phyloP scores from a whole-genome alignment of 2,888 invertebrate genomes.

The Actias luna region DNA sequence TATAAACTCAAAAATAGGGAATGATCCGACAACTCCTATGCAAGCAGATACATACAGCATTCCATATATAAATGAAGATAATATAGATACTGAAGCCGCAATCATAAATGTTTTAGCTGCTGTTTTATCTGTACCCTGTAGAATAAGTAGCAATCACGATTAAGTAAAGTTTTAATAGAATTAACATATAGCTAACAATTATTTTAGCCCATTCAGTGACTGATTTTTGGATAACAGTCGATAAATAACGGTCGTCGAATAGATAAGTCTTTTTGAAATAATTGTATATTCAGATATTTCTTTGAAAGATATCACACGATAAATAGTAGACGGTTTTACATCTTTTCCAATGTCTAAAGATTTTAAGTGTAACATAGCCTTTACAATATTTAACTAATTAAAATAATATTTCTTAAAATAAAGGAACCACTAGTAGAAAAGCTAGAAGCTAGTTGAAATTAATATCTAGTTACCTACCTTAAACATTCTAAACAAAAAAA shows the following conservation, averaged over 20 bases:
- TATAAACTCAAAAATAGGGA: conserved; percentile 55
- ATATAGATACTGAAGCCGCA: conserved; percentile 35
- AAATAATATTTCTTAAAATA: no score
- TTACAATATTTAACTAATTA: no score
- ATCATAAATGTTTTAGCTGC: conserved; percentile 39
- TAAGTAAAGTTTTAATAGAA: not conserved
- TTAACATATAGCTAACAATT: not conserved
- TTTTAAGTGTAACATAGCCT: no score
- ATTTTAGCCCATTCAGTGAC: not conserved
- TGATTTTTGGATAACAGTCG: not conserved
- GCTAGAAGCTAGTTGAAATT: not conserved
- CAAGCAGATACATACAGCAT: conserved; percentile 50
- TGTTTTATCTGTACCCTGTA: conserved; percentile 36
- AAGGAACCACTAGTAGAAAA: no score
- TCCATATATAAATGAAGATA: conserved; percentile 50
- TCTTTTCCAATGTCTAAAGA: no score
- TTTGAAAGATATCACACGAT: no score
- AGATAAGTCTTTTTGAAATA: no score
- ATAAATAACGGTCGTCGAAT: no score
- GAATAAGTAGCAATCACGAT: not conserved
- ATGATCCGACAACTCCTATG: conserved; percentile 43
- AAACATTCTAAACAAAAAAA: conserved; percentile 45
- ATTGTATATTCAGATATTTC: no score
- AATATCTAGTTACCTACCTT: conserved; percentile 45
- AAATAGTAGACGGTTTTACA: no score